Evolutionary conservation across 2,797 vertebrate genomes (phyloP).

Genomic region (Peromyscus eremicus): DNA sequence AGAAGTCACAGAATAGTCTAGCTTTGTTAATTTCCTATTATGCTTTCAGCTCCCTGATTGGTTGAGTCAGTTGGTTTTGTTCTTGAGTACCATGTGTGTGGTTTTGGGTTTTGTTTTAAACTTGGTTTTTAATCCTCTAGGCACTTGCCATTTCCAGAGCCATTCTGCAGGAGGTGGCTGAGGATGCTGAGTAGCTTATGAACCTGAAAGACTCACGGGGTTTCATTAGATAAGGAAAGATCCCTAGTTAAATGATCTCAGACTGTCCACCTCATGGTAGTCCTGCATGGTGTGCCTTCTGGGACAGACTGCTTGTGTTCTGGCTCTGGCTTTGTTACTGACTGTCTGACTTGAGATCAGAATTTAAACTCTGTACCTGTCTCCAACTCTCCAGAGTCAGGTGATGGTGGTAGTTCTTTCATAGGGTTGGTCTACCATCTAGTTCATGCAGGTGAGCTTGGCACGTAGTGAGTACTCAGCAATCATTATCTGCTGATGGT

Average conservation of each 20-base stretch:
- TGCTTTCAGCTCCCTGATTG: background rate
- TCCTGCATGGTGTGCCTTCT: background rate
- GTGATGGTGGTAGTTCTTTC: rapidly evolving
- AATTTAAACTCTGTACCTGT: background rate
- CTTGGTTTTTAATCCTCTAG: background rate
- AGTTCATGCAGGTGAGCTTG: background rate
- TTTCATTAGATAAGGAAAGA: background rate
- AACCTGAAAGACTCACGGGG: background rate
- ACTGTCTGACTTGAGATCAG: background rate
- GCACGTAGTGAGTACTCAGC: rapidly evolving
- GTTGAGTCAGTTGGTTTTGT: background rate
- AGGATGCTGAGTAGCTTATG: background rate
- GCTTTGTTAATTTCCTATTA: background rate
- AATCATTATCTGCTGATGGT: rapidly evolving
- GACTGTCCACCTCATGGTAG: rapidly evolving
- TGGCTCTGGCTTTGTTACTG: background rate
- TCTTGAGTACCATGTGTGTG: background rate
- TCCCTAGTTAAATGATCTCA: too few species aligned
- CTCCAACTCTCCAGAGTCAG: background rate
- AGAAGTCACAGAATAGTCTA: background rate
- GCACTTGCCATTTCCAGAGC: background rate
- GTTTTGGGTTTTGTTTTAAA: background rate
- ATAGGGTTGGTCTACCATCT: background rate
- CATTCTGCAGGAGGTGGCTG: background rate
- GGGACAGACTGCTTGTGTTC: background rate